Evolutionary conservation across 2,888 invertebrate genomes (phyloP).

Genomic region (Sinodicranocentrus sp.): DNA sequence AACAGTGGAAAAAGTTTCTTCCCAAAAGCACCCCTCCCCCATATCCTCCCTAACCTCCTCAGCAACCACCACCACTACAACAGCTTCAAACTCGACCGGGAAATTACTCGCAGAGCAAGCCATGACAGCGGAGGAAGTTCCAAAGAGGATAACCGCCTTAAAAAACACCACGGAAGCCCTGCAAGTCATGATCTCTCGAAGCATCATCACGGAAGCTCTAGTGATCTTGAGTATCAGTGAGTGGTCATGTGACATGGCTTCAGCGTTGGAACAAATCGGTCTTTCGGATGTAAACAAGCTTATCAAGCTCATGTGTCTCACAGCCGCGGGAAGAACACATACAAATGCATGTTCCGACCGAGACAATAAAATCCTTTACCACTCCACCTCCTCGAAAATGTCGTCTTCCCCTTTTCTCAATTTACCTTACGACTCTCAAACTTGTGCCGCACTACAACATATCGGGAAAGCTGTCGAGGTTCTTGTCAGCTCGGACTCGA

Average conservation of each 20-base stretch:
- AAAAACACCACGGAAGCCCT: conserved; percentile 80
- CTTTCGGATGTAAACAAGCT: conserved; percentile 82
- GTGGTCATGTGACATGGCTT: conserved; percentile 79
- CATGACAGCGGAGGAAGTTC: conserved; percentile 79
- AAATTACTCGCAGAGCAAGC: conserved; percentile 81
- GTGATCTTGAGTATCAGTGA: conserved; percentile 80
- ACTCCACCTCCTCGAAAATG: conserved; percentile 53
- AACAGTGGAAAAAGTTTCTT: conserved; percentile 78
- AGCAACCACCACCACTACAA: neutral
- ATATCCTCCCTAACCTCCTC: neutral
- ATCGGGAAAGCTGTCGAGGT: conserved; percentile 74
- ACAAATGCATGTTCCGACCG: conserved; percentile 75
- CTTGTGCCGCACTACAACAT: conserved; percentile 74
- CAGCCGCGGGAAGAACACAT: conserved; percentile 81
- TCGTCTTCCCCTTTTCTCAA: conserved; percentile 68
- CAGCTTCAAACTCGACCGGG: neutral
- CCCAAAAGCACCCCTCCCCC: neutral
- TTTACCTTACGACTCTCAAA: conserved; percentile 74
- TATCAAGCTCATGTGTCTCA: conserved; percentile 82
- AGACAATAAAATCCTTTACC: conserved; percentile 60
- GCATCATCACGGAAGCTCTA: conserved; percentile 81
- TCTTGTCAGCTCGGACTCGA: conserved; percentile 78
- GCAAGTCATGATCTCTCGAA: conserved; percentile 81
- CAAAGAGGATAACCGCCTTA: conserved; percentile 81
- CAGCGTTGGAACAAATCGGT: conserved; percentile 80